Conservation (phyloP, 2,797 vertebrate species). For the Eulemur mongoz region DNA sequence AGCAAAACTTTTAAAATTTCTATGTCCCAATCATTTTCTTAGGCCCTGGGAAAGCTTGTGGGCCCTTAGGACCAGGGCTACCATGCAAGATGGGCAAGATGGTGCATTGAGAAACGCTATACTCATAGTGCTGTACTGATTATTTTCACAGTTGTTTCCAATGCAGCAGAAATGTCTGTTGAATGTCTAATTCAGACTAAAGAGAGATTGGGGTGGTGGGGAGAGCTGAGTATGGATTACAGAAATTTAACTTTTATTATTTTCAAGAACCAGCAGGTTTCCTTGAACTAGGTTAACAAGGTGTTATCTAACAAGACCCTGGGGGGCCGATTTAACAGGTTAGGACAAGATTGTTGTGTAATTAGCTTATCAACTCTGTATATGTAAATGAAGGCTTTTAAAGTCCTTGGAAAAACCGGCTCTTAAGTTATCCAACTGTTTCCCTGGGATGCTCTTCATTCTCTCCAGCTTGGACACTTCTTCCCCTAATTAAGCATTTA, state of each 20-base stretch:
- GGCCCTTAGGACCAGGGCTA: not conserved
- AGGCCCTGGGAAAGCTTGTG: not conserved
- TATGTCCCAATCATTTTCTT: not conserved
- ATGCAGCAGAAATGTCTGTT: not conserved
- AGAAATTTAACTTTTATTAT: constrained; percentile 50
- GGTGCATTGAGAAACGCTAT: not conserved
- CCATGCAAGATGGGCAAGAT: not conserved
- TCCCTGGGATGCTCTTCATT: constrained; percentile 36
- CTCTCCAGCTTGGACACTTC: constrained; percentile 1
- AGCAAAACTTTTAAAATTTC: not conserved
- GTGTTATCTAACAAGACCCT: constrained; percentile 65
- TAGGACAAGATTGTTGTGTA: constrained; percentile 69
- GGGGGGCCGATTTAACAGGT: constrained; percentile 54
- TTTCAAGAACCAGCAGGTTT: constrained; percentile 41
- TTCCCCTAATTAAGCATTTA: constrained; percentile 38
- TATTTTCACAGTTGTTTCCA: not conserved
- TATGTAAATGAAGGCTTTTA: constrained; percentile 71
- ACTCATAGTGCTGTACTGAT: rapidly evolving
- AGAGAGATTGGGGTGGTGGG: constrained; percentile 21
- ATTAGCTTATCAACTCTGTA: constrained; percentile 69
- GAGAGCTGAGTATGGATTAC: not conserved
- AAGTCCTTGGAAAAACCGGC: constrained; percentile 64
- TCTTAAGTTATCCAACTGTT: constrained; percentile 61
- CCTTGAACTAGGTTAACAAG: constrained; percentile 68
- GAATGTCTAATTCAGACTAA: constrained; percentile 20